phyloP scores from a whole-genome alignment of 92 coral and sea anemone genomes.

The Galaxea fascicularis region DNA sequence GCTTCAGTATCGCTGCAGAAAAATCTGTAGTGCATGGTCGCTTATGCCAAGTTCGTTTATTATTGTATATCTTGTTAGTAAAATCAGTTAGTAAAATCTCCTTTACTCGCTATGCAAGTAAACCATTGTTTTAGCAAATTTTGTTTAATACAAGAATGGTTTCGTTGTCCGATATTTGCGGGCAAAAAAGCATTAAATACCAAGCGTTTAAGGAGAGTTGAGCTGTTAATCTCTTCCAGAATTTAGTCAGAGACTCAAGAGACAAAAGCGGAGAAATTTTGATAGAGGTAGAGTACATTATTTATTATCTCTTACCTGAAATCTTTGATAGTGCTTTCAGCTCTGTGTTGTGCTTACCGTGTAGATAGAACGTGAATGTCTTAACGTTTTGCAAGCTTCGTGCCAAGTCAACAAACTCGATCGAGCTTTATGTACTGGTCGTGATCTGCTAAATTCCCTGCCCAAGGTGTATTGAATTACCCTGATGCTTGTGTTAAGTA shows the following conservation, averaged over 20 bases:
- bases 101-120: background rate
- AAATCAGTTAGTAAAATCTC: background rate
- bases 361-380: background rate
- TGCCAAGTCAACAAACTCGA: constrained; percentile 45
- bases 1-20: too few species aligned
- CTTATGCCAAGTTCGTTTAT: too few species aligned
- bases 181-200: background rate
- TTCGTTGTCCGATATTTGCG: background rate
- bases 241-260: background rate
- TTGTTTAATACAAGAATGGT: too few species aligned
- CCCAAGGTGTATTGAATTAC: constrained; percentile 32
- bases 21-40: too few species aligned
- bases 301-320: constrained; percentile 13
- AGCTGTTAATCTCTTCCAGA: background rate
- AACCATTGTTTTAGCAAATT: too few species aligned
- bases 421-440: constrained; percentile 24
- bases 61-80: too few species aligned
- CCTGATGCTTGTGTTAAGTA: constrained; percentile 41
- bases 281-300: background rate
- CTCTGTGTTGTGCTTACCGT: background rate
- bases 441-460: constrained; percentile 35
- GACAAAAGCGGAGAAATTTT: background rate
- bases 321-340: background rate
- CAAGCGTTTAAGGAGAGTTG: constrained; percentile 6
- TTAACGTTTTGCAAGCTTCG: background rate